phyloP scores from a whole-genome alignment of 2,113 vertebrate species.

The Coregonus clupeaformis region DNA sequence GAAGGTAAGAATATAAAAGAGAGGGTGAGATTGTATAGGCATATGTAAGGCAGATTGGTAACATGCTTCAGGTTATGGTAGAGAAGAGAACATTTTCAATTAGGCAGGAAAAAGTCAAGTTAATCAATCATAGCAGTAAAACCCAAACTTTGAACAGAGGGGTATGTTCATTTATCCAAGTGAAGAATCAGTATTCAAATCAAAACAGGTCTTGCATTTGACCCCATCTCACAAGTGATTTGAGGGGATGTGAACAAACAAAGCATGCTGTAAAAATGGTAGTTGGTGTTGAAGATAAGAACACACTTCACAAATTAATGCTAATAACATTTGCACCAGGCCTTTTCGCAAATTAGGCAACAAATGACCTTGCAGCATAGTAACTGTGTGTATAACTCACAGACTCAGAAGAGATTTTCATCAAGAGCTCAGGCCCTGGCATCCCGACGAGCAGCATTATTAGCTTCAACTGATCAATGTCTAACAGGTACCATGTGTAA shows the following conservation, averaged over 20 bases:
- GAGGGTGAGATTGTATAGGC: neutral
- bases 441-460: slow-evolving; percentile 99
- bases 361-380: slow-evolving; percentile 71
- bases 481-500: slow-evolving; percentile 87
- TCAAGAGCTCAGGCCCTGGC: slow-evolving; percentile 96
- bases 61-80: slow-evolving; percentile 5
- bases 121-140: slow-evolving; percentile 26
- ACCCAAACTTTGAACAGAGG: slow-evolving; percentile 8
- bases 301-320: slow-evolving; percentile 21
- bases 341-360: slow-evolving; percentile 31
- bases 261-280: slow-evolving; percentile 54
- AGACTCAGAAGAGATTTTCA: slow-evolving; percentile 99
- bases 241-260: slow-evolving; percentile 15
- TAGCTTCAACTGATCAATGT: slow-evolving; percentile 99
- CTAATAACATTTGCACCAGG: too few species aligned
- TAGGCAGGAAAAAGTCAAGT: slow-evolving; percentile 16
- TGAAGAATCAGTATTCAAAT: slow-evolving; percentile 13
- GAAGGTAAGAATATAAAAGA: slow-evolving; percentile 25
- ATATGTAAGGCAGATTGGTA: slow-evolving; percentile 15
- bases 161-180: slow-evolving; percentile 7
- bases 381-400: slow-evolving; percentile 81
- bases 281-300: neutral
- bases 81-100: neutral
- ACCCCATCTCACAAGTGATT: slow-evolving; percentile 11
- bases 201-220: slow-evolving; percentile 1